A percentile compares a stretch with the other conserved stretches of the same genome.
Evolutionary conservation across 2,113 vertebrate species (phyloP).

Genomic region (Chlorocebus sabaeus): DNA sequence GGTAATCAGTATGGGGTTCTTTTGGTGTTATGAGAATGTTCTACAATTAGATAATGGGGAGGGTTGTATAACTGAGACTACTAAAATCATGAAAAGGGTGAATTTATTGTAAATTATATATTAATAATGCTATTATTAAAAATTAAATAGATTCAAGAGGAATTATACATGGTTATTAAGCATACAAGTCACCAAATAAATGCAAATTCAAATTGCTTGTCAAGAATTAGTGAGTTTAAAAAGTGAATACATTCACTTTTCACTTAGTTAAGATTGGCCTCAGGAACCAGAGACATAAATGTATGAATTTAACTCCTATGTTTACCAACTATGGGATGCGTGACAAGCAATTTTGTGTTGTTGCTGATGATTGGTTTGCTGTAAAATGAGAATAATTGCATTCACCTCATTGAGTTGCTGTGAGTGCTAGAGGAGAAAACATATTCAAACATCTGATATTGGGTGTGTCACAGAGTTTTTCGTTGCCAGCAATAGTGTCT

Average conservation of each 20-base stretch:
- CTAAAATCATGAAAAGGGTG: not conserved
- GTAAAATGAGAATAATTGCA: not conserved
- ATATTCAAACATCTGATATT: rapidly evolving
- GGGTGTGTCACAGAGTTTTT: not conserved
- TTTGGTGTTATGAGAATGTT: not conserved
- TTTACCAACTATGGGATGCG: not conserved
- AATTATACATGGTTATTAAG: not conserved
- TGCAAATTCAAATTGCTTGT: not conserved
- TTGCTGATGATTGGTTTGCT: not conserved
- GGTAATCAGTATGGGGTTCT: not conserved
- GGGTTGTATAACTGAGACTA: not conserved
- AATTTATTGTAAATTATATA: not conserved
- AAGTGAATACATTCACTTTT: not conserved
- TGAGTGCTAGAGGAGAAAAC: not conserved
- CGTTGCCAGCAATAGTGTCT: no score
- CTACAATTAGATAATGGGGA: not conserved
- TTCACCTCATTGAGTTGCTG: not conserved
- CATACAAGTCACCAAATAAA: not conserved
- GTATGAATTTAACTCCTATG: not conserved
- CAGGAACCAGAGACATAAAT: not conserved
- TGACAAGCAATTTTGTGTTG: not conserved
- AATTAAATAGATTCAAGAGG: not conserved
- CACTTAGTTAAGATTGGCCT: not conserved
- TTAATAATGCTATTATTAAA: not conserved
- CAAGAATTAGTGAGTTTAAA: not conserved